phyloP scores from a whole-genome alignment of 2,797 vertebrate genomes.

The Mormyrus proboscirostris region DNA sequence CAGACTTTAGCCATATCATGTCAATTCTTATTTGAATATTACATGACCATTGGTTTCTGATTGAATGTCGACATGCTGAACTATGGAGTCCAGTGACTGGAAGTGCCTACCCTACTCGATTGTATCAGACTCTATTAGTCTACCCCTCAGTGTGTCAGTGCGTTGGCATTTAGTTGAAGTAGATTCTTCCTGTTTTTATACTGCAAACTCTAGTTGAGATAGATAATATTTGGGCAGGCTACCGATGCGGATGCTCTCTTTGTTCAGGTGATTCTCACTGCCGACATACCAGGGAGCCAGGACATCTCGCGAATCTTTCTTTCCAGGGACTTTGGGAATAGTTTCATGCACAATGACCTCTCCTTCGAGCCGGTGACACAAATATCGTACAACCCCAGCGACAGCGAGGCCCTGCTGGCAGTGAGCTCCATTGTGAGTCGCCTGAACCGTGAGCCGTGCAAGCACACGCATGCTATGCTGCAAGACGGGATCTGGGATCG shows the following conservation, averaged over 20 bases:
- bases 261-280: conserved; percentile 81
- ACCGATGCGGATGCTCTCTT: not conserved
- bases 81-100: not conserved
- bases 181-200: not conserved
- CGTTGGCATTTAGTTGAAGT: not conserved
- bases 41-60: not conserved
- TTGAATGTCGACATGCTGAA: not conserved
- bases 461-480: not conserved
- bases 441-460: not conserved
- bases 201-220: not conserved
- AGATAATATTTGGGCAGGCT: not conserved
- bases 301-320: conserved; percentile 71
- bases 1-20: not conserved
- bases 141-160: not conserved
- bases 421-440: conserved; percentile 70
- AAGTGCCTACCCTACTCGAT: not conserved
- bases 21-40: not conserved
- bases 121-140: not conserved
- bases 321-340: conserved; percentile 76
- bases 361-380: conserved; percentile 75
- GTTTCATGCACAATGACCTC: conserved; percentile 67
- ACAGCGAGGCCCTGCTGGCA: conserved; percentile 62
- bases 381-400: conserved; percentile 72
- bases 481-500: not conserved
- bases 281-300: conserved; percentile 61